Conservation (phyloP, 64 coral and sea anemone species). For the Cladopsammia gracilis region DNA sequence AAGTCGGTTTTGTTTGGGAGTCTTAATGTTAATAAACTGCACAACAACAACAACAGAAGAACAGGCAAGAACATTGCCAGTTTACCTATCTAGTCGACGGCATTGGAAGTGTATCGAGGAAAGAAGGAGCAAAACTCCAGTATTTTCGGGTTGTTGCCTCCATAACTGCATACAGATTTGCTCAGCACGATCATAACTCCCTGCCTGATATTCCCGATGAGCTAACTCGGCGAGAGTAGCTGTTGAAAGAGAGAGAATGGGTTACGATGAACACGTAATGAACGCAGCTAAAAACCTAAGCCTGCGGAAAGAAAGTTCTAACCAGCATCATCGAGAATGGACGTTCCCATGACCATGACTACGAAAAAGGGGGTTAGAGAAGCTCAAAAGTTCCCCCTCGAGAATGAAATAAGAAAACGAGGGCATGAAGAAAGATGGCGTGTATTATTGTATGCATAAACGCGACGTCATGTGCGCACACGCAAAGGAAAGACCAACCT, state of each 20-base stretch:
- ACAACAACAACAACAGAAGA: neutral
- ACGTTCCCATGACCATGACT: conserved; percentile 97
- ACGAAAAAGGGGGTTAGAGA: conserved; percentile 63
- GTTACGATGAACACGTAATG: conserved; percentile 11
- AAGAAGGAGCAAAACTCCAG: conserved; percentile 95
- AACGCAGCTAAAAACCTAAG: neutral
- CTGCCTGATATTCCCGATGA: conserved; percentile 99
- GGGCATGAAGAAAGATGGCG: conserved; percentile 94
- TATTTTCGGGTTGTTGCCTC: conserved; percentile 98
- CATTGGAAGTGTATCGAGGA: conserved; percentile 99
- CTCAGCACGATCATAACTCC: conserved; percentile 99
- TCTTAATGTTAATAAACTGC: neutral
- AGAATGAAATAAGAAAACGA: conserved; percentile 85
- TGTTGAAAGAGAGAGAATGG: conserved; percentile 79
- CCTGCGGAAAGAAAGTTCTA: conserved; percentile 21
- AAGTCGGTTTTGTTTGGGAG: neutral
- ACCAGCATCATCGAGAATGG: conserved; percentile 92
- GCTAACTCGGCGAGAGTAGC: conserved; percentile 99
- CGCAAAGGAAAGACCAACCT: conserved; percentile 93
- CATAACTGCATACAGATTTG: conserved; percentile 99
- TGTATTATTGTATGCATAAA: conserved; percentile 96
- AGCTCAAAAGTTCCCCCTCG: conserved; percentile 76
- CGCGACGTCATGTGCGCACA: conserved; percentile 99
- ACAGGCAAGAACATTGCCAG: neutral
- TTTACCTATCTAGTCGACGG: conserved; percentile 96